A percentile compares a stretch with the other conserved stretches of the same genome.
These are phyloP conservation scores for Poeciliopsis prolifica DNA, from an alignment of 2,113 vertebrate species.

Conservation along the genomic window DNA sequence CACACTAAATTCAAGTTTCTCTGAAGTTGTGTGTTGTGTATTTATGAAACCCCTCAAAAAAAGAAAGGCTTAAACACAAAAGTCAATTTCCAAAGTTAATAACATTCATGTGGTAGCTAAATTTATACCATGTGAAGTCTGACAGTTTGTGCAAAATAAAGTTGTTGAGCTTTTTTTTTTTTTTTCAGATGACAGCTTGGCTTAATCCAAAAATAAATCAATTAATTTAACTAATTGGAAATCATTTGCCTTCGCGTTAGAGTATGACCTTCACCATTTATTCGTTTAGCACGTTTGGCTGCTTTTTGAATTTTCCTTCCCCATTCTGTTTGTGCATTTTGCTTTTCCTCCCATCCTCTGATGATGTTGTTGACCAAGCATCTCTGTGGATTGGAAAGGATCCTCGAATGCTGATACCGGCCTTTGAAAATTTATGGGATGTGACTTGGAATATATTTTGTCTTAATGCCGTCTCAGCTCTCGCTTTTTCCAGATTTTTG, in stretches of 20 bases:
- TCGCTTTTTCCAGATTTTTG: neutral
- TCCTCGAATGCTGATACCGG: conserved; percentile 47
- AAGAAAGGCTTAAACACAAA: too few relatives aligned
- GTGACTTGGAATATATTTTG: conserved; percentile 56
- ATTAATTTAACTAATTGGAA: neutral
- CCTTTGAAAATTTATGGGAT: conserved; percentile 45
- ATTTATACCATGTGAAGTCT: too few relatives aligned
- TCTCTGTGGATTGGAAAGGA: conserved; percentile 25
- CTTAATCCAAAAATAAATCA: neutral
- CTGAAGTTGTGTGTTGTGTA: too few relatives aligned
- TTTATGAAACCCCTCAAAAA: too few relatives aligned
- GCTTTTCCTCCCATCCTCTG: conserved; percentile 5
- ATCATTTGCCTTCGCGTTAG: neutral
- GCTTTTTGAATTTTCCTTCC: conserved; percentile 9
- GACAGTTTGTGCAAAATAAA: neutral
- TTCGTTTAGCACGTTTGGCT: conserved; percentile 13
- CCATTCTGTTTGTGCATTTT: conserved; percentile 23
- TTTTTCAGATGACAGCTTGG: neutral
- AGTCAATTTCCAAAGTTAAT: too few relatives aligned
- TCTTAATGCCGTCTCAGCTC: neutral
- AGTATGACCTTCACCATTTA: conserved; percentile 21
- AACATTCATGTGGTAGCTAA: too few relatives aligned
- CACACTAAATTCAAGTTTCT: too few relatives aligned
- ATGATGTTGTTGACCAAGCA: conserved; percentile 38
- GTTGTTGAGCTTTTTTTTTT: neutral